Conservation (phyloP, 2,113 vertebrate genomes). For the Struthidea cinerea region DNA sequence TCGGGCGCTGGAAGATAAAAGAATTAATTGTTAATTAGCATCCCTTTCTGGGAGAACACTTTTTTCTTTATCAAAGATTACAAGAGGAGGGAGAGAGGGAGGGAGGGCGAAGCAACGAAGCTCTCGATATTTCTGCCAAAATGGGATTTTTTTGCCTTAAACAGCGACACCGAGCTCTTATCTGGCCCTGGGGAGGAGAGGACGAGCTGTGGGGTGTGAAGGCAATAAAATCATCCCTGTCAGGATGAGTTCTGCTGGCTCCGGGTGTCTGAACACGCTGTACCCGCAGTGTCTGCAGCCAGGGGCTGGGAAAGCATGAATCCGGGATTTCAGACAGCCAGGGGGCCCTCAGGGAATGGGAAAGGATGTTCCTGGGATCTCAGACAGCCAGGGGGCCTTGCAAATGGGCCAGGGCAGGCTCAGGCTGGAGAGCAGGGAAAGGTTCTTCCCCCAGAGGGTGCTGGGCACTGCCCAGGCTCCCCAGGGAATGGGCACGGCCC, state of each 20-base stretch:
- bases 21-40: conserved; percentile 70
- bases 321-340: background rate
- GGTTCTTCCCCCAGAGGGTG: background rate
- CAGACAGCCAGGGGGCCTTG: background rate
- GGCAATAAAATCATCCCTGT: conserved; percentile 8
- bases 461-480: background rate
- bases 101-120: background rate
- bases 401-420: background rate
- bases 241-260: background rate
- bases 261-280: conserved; percentile 13
- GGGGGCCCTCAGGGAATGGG: background rate
- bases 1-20: conserved; percentile 24
- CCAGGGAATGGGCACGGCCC: background rate
- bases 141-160: background rate
- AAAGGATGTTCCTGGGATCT: too few species aligned
- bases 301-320: background rate
- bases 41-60: conserved; percentile 14
- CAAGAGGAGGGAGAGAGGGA: background rate
- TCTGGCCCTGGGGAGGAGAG: background rate
- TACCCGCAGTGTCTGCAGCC: background rate
- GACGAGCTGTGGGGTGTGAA: background rate
- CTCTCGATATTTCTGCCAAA: background rate
- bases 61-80: conserved; percentile 45
- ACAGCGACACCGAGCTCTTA: background rate
- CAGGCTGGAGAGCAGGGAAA: background rate